Conservation (phyloP, 2,888 invertebrate genomes). For the Julus scandinavius region DNA sequence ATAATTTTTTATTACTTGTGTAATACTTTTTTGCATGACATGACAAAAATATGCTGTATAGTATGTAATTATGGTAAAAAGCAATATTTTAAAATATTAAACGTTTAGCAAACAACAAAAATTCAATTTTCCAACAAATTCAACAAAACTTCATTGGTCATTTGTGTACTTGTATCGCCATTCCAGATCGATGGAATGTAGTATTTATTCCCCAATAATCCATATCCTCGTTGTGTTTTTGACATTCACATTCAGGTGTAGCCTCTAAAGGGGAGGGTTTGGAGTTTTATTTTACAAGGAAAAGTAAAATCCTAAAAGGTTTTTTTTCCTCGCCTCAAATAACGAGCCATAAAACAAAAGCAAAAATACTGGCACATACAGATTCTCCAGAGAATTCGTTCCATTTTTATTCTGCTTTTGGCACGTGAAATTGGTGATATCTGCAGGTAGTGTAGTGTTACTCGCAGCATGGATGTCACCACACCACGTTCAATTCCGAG, state of each 20-base stretch:
- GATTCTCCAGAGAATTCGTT: background rate
- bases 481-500: background rate
- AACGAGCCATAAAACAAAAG: conserved; percentile 33
- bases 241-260: background rate
- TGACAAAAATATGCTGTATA: too few relatives aligned
- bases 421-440: background rate
- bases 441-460: conserved; percentile 10
- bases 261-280: background rate
- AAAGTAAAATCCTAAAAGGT: conserved; percentile 27
- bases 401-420: conserved; percentile 3
- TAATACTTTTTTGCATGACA: too few relatives aligned
- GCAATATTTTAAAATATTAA: background rate
- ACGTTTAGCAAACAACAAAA: background rate
- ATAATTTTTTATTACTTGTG: too few relatives aligned
- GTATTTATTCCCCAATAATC: background rate
- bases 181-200: background rate
- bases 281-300: background rate
- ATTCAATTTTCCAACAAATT: background rate
- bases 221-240: background rate
- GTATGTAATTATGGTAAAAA: too few relatives aligned
- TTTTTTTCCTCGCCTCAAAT: conserved; percentile 26
- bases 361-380: background rate
- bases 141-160: too few relatives aligned
- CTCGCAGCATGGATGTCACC: background rate
- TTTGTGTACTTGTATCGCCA: background rate